Evolutionary conservation across 1,140 invertebrate species (phyloP).

Genomic region (Drosophila arizonae): DNA sequence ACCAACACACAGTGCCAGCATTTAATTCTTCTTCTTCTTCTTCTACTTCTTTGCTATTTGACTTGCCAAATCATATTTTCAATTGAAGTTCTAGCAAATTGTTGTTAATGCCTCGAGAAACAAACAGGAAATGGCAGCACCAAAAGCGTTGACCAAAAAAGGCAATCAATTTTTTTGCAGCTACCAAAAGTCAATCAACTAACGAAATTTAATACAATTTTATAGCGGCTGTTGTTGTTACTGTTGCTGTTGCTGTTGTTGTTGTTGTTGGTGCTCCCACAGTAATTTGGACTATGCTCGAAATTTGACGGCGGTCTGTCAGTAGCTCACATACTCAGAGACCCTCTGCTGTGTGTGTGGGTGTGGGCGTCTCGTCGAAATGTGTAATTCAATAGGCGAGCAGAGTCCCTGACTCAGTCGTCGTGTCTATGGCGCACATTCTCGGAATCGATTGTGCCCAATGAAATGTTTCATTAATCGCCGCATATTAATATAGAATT

Average conservation of each 20-base stretch:
- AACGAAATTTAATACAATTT: conserved; percentile 80
- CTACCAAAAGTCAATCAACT: conserved; percentile 74
- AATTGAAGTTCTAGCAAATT: conserved; percentile 46
- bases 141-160: conserved; percentile 72
- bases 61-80: conserved; percentile 28
- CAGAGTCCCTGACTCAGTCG: conserved; percentile 35
- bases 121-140: conserved; percentile 76
- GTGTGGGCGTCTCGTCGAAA: conserved; percentile 46
- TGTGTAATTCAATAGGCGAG: conserved; percentile 50
- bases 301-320: conserved; percentile 74
- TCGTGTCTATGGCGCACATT: conserved; percentile 51
- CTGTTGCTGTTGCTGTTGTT: conserved; percentile 25
- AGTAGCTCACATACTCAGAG: conserved; percentile 55
- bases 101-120: conserved; percentile 40
- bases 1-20: conserved; percentile 13
- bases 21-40: not conserved
- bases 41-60: not conserved
- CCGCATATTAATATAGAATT: conserved; percentile 63
- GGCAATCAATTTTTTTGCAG: conserved; percentile 65
- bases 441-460: conserved; percentile 74
- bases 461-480: conserved; percentile 73
- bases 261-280: conserved; percentile 60
- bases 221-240: conserved; percentile 31
- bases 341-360: conserved; percentile 43
- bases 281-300: conserved; percentile 60